Evolutionary conservation across 2,888 invertebrate genomes (phyloP).

Genomic region (Strigamia crassipes): DNA sequence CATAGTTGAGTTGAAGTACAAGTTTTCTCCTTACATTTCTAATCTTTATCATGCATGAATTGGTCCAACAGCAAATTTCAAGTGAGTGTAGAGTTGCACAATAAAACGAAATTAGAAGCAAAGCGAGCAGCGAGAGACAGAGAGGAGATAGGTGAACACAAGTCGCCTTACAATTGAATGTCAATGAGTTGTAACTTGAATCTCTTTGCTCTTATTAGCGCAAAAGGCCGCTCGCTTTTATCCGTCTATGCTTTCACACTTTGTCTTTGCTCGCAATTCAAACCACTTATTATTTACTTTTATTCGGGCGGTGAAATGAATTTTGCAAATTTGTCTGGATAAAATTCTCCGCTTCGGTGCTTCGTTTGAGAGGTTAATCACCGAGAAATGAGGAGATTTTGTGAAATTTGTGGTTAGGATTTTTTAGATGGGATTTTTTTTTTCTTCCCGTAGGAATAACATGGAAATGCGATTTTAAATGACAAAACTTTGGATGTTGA

Average conservation of each 20-base stretch:
- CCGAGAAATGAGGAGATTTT: too few species aligned
- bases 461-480: too few species aligned
- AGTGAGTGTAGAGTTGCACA: conserved; percentile 17
- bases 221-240: background rate
- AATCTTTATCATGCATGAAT: conserved; percentile 21
- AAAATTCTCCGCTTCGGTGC: background rate
- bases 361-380: too few species aligned
- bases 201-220: background rate
- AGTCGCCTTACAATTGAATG: conserved; percentile 3
- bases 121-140: background rate
- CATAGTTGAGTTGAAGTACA: conserved; percentile 21
- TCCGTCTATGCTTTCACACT: background rate
- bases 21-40: conserved; percentile 21
- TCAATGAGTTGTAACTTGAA: conserved; percentile 8
- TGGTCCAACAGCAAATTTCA: background rate
- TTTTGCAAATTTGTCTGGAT: background rate
- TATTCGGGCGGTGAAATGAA: background rate
- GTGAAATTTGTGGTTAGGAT: too few species aligned
- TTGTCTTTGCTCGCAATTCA: background rate
- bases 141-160: conserved; percentile 6
- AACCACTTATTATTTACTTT: background rate
- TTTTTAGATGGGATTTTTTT: too few species aligned
- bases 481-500: too few species aligned
- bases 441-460: too few species aligned
- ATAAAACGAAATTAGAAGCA: conserved; percentile 14